These are phyloP conservation scores for Oscheius myriophilus DNA, from an alignment of 2,888 invertebrate species.

Conservation along the genomic window DNA sequence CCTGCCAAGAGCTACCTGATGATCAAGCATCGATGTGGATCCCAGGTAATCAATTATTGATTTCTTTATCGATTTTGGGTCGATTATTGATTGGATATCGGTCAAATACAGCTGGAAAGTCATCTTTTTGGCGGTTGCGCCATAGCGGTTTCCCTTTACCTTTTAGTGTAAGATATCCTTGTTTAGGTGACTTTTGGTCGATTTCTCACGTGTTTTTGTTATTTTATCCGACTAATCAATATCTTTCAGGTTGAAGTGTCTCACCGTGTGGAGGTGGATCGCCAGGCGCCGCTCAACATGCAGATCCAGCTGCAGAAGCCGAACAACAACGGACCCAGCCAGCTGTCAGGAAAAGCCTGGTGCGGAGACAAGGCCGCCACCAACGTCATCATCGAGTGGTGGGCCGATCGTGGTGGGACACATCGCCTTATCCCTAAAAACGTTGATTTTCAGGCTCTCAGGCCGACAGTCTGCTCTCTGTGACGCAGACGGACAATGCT, in stretches of 20 bases:
- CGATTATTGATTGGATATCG: too few relatives aligned
- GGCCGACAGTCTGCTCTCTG: not conserved
- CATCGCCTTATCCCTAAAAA: too few relatives aligned
- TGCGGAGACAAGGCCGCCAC: slow-evolving; percentile 2
- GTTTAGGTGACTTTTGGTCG: too few relatives aligned
- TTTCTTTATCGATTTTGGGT: too few relatives aligned
- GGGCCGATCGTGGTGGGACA: slow-evolving; percentile 8
- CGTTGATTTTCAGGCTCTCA: slow-evolving; percentile 7
- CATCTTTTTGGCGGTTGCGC: too few relatives aligned
- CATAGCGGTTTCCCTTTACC: too few relatives aligned
- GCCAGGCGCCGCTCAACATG: not conserved
- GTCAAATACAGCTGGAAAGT: too few relatives aligned
- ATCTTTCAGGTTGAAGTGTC: too few relatives aligned
- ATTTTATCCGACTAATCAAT: too few relatives aligned
- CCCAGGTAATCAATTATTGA: too few relatives aligned
- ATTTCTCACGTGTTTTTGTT: too few relatives aligned
- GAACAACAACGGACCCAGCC: not conserved
- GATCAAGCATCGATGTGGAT: not conserved
- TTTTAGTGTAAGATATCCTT: too few relatives aligned
- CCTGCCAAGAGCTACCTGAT: slow-evolving; percentile 1
- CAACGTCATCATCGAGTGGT: slow-evolving; percentile 4
- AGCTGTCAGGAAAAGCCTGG: slow-evolving; percentile 7
- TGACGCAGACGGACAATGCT: slow-evolving; percentile 3
- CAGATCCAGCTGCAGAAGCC: not conserved
- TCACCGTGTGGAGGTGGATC: not conserved